Conservation (phyloP, 2,113 vertebrate species). For the Tachysurus vachellii region DNA sequence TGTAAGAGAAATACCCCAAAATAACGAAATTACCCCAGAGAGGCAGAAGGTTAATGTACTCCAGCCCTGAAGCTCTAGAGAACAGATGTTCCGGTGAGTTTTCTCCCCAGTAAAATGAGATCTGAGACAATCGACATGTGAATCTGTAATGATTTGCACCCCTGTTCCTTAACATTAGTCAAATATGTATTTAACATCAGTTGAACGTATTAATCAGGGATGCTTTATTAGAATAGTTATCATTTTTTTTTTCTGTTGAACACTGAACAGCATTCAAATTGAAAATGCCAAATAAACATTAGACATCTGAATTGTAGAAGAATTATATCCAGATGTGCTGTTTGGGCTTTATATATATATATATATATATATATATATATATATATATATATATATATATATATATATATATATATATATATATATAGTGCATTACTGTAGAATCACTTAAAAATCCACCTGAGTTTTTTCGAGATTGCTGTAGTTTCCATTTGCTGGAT, state of each 20-base stretch:
- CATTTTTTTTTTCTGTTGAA: not conserved
- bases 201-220: not conserved
- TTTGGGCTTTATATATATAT: not conserved
- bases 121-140: not conserved
- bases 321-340: not conserved
- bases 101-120: not conserved
- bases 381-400: too few relatives aligned
- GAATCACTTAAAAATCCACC: slow-evolving; percentile 3
- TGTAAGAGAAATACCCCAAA: not conserved
- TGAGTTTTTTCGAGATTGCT: not conserved
- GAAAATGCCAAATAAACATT: not conserved
- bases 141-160: not conserved
- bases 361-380: too few relatives aligned
- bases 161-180: not conserved
- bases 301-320: not conserved
- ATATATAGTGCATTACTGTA: not conserved
- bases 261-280: not conserved
- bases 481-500: not conserved
- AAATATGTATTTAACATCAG: not conserved
- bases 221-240: not conserved
- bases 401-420: too few relatives aligned
- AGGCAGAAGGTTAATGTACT: not conserved
- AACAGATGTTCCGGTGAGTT: not conserved
- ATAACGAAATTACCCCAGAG: not conserved
- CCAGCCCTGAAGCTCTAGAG: too few relatives aligned